phyloP scores from a whole-genome alignment of 1,140 invertebrate species.

The Trissolcus basalis region DNA sequence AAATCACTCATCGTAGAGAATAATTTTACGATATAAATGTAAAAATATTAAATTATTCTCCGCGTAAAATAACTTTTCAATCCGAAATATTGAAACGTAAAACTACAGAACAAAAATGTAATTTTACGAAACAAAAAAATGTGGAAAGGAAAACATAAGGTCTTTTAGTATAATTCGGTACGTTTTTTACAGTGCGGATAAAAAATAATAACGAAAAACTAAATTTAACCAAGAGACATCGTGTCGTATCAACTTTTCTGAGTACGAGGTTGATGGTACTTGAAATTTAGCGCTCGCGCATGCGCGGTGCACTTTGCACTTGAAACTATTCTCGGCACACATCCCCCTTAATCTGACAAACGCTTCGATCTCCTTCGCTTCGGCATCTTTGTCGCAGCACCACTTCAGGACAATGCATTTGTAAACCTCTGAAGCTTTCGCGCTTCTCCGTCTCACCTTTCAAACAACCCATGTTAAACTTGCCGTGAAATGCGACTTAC shows the following conservation, averaged over 20 bases:
- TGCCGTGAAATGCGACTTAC: slow-evolving; percentile 20
- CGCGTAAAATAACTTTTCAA: no score
- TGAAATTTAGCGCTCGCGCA: slow-evolving; percentile 49
- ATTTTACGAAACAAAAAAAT: no score
- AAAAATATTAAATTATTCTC: no score
- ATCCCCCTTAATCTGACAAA: slow-evolving; percentile 57
- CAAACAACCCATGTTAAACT: slow-evolving; percentile 40
- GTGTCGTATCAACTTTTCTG: slow-evolving; percentile 66
- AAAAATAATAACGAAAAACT: slow-evolving; percentile 29
- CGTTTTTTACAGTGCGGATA: no score
- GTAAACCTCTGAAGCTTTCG: slow-evolving; percentile 28
- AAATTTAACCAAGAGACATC: slow-evolving; percentile 50
- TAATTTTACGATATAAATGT: no score
- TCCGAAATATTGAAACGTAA: no score
- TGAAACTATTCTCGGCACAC: slow-evolving; percentile 56
- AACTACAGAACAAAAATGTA: no score
- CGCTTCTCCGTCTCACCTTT: slow-evolving; percentile 37
- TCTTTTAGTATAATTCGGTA: no score
- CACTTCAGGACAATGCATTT: slow-evolving; percentile 60
- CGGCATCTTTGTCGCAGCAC: slow-evolving; percentile 54
- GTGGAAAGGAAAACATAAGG: no score
- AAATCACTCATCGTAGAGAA: no score
- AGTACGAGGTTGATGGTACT: slow-evolving; percentile 52
- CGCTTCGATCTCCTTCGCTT: slow-evolving; percentile 55
- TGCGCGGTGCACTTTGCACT: slow-evolving; percentile 50